A percentile compares a stretch with the other conserved stretches of the same genome.
phyloP scores from a whole-genome alignment of 2,797 vertebrate species.

The Rhinichthys osculus region DNA sequence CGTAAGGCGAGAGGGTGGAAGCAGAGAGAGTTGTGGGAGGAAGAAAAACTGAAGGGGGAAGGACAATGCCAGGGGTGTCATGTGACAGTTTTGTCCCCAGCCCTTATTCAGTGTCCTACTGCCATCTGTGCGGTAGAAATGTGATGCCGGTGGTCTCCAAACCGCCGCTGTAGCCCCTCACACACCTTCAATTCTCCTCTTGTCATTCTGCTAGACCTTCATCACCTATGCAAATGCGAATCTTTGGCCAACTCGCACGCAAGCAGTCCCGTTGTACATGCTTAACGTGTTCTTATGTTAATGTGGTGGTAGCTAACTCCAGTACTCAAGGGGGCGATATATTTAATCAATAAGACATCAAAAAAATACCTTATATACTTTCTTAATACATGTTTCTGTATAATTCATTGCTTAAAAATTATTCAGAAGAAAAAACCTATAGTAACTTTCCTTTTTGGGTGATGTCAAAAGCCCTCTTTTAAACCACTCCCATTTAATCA shows the following conservation, averaged over 20 bases:
- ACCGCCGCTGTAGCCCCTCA: conserved; percentile 14
- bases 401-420: neutral
- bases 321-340: neutral
- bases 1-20: conserved; percentile 42
- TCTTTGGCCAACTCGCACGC: neutral
- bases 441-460: neutral
- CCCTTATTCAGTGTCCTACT: conserved; percentile 74
- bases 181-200: conserved; percentile 35
- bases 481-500: too few species aligned
- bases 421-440: neutral
- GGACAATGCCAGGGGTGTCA: conserved; percentile 59
- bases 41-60: conserved; percentile 67
- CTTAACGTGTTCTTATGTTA: neutral
- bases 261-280: neutral
- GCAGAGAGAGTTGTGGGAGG: conserved; percentile 55
- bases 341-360: neutral
- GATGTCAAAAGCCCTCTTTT: neutral
- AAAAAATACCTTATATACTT: neutral
- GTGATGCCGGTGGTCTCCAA: conserved; percentile 65
- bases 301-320: neutral
- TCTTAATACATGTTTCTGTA: neutral
- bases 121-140: conserved; percentile 82
- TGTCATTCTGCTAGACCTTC: conserved; percentile 10
- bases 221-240: conserved; percentile 55
- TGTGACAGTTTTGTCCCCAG: conserved; percentile 69